phyloP scores from a whole-genome alignment of 1,140 invertebrate species.

The Theocolax elegans region DNA sequence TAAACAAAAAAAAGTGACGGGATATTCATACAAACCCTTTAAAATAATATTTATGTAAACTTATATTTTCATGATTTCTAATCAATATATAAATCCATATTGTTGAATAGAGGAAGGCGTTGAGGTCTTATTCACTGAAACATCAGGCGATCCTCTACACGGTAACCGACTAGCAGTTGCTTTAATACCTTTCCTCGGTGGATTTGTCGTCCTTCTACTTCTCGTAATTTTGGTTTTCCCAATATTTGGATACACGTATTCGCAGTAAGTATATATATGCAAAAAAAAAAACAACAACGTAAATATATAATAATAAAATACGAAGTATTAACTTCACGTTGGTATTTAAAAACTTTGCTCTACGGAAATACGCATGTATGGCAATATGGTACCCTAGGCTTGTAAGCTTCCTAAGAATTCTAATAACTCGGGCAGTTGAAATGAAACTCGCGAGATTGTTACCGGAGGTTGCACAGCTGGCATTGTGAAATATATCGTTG shows the following conservation, averaged over 20 bases:
- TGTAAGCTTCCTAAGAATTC: constrained; percentile 8
- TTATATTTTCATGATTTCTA: no score
- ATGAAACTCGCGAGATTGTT: constrained; percentile 1
- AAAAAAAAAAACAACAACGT: no score
- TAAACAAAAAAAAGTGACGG: no score
- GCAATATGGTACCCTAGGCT: no score
- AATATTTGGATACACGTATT: constrained; percentile 54
- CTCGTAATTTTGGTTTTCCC: constrained; percentile 47
- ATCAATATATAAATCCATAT: no score
- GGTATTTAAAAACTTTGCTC: no score
- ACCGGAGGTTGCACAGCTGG: background rate
- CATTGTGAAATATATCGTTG: background rate
- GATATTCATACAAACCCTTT: no score
- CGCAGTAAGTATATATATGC: constrained; percentile 54
- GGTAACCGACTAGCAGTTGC: constrained; percentile 39
- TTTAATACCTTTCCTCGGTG: constrained; percentile 50
- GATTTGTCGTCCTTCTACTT: constrained; percentile 45
- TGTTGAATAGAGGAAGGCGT: constrained; percentile 53
- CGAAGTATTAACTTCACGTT: no score
- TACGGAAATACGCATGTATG: no score
- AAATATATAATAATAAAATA: no score
- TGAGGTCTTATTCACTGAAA: constrained; percentile 39
- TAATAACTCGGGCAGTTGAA: constrained; percentile 1
- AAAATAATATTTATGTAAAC: no score
- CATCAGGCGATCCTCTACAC: constrained; percentile 49